These are phyloP conservation scores for Rhinolophus ferrumequinum DNA, from an alignment of 2,113 vertebrate species.

Conservation along the genomic window DNA sequence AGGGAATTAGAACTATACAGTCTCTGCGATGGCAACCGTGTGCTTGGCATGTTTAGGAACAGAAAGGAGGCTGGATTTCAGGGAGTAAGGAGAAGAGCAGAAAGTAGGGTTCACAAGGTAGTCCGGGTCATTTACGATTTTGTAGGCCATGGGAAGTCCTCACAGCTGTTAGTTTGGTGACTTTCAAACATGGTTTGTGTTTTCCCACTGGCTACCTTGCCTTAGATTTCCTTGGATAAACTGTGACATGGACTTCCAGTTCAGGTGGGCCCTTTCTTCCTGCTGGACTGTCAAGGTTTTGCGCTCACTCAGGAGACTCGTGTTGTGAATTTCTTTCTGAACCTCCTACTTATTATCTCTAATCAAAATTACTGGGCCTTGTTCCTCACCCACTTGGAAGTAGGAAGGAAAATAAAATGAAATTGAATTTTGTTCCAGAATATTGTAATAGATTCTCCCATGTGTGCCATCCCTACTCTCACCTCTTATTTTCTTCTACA, in stretches of 20 bases:
- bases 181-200: neutral
- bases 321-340: neutral
- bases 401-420: neutral
- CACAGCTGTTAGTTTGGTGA: neutral
- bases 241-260: neutral
- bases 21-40: no score
- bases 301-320: neutral
- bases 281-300: neutral
- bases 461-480: fast-evolving
- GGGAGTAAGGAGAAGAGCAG: neutral
- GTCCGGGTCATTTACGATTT: neutral
- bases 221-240: neutral
- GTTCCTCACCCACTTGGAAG: neutral
- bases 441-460: neutral
- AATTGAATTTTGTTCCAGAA: neutral
- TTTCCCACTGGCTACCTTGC: neutral
- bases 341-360: neutral
- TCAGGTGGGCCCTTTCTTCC: neutral
- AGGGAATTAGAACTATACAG: neutral
- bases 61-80: neutral
- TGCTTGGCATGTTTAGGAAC: neutral
- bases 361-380: neutral
- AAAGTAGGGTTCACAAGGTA: neutral
- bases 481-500: neutral
- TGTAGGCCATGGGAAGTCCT: neutral